These are phyloP conservation scores for Ormyrus nitidulus DNA, from an alignment of 2,888 invertebrate species.

Conservation along the genomic window DNA sequence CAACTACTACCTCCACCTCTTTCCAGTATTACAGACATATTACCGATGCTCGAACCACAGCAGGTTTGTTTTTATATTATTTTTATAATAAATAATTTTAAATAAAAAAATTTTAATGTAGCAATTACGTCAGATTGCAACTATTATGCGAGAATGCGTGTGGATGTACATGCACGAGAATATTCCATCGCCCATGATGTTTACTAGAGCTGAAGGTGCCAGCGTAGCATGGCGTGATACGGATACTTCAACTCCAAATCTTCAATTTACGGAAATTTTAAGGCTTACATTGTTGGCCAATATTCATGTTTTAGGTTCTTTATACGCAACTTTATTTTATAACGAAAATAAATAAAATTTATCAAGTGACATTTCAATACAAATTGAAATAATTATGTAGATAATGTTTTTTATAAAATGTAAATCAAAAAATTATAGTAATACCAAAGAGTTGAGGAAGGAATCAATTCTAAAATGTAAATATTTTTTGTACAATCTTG, in stretches of 20 bases:
- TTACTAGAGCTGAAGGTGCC: slow-evolving; percentile 74
- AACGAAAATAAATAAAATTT: slow-evolving; percentile 57
- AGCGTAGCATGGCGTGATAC: slow-evolving; percentile 84
- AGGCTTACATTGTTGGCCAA: slow-evolving; percentile 88
- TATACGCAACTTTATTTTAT: slow-evolving; percentile 77
- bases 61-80: slow-evolving; percentile 60
- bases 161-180: slow-evolving; percentile 94
- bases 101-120: not conserved
- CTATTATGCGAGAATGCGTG: slow-evolving; percentile 88
- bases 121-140: slow-evolving; percentile 80
- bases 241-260: slow-evolving; percentile 82
- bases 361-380: not conserved
- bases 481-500: slow-evolving; percentile 42
- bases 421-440: slow-evolving; percentile 28
- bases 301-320: slow-evolving; percentile 84
- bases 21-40: slow-evolving; percentile 84
- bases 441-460: slow-evolving; percentile 42
- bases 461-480: slow-evolving; percentile 51
- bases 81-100: not conserved
- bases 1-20: slow-evolving; percentile 91
- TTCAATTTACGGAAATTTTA: slow-evolving; percentile 87
- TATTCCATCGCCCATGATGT: slow-evolving; percentile 90
- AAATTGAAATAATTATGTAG: slow-evolving; percentile 33
- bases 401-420: slow-evolving; percentile 36
- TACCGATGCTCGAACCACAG: slow-evolving; percentile 82